A percentile compares a stretch with the other conserved stretches of the same genome.
Conservation (phyloP, 2,113 vertebrate genomes). For the Hiodon alosoides region DNA sequence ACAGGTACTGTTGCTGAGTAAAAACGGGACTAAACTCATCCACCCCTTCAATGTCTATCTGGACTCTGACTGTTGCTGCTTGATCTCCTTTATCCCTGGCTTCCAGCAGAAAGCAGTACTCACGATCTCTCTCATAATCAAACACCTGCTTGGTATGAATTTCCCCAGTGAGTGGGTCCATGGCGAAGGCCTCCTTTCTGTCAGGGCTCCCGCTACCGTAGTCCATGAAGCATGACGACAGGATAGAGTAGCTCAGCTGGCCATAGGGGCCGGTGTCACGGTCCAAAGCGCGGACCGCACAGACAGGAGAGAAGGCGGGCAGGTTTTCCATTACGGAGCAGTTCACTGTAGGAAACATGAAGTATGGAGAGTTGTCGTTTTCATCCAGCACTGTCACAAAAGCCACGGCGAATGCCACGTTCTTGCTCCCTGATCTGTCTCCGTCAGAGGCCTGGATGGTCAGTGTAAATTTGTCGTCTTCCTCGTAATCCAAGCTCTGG, state of each 20-base stretch:
- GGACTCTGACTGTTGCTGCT: constrained; percentile 66
- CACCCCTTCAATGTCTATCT: constrained; percentile 71
- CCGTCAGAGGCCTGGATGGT: constrained; percentile 73
- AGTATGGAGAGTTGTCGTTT: constrained; percentile 81
- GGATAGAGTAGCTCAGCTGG: constrained; percentile 77
- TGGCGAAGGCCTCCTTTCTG: constrained; percentile 71
- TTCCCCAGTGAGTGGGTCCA: constrained; percentile 78
- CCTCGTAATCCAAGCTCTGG: constrained; percentile 78
- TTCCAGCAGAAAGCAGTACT: constrained; percentile 77
- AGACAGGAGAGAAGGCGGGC: constrained; percentile 69
- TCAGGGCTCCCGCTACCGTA: constrained; percentile 50
- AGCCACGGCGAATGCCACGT: constrained; percentile 70
- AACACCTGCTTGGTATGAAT: constrained; percentile 74
- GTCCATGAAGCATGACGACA: constrained; percentile 68
- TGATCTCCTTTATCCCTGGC: constrained; percentile 78
- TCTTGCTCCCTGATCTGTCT: constrained; percentile 47
- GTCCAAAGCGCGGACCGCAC: constrained; percentile 75
- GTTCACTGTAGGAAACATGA: constrained; percentile 69
- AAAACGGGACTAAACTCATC: constrained; percentile 91
- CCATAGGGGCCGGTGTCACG: constrained; percentile 78
- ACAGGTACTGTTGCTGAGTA: constrained; percentile 75
- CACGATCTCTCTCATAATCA: constrained; percentile 75
- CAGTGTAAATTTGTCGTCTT: constrained; percentile 65
- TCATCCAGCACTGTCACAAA: constrained; percentile 73
- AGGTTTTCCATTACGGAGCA: constrained; percentile 77